phyloP scores from a whole-genome alignment of 2,888 invertebrate genomes.

The Agrilus biguttatus region DNA sequence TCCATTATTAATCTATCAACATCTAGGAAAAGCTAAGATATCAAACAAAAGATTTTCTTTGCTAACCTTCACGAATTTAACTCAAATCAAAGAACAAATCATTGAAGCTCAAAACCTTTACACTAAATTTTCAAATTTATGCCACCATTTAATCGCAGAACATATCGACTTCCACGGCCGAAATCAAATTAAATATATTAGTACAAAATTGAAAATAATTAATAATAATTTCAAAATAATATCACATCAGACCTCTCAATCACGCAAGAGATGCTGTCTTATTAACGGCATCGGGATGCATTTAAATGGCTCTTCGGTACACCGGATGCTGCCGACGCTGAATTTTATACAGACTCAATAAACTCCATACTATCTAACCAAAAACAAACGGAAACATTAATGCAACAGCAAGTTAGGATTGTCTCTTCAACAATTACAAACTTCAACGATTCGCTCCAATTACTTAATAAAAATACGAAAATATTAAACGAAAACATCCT shows the following conservation, averaged over 20 bases:
- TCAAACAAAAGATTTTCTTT: neutral
- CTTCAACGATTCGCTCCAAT: slow-evolving; percentile 8
- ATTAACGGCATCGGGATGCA: no score
- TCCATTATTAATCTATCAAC: neutral
- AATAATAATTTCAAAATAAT: no score
- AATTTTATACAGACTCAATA: slow-evolving; percentile 4
- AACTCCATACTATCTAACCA: slow-evolving; percentile 7
- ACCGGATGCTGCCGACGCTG: no score
- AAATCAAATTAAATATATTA: no score
- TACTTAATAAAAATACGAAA: slow-evolving; percentile 7
- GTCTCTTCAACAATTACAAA: slow-evolving; percentile 11
- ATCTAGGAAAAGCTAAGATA: neutral
- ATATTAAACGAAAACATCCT: neutral
- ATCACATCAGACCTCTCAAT: no score
- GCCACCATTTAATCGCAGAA: no score
- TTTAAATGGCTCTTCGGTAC: no score
- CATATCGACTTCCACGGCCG: no score
- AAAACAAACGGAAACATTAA: slow-evolving; percentile 8
- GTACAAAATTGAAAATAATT: no score
- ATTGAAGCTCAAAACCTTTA: neutral
- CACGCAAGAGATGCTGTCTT: no score
- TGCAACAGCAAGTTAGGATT: slow-evolving; percentile 13
- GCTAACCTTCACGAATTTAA: neutral
- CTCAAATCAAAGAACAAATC: neutral
- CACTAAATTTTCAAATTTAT: neutral